Evolutionary conservation across 2,888 invertebrate species (phyloP).

Genomic region (Pandemis corylana): DNA sequence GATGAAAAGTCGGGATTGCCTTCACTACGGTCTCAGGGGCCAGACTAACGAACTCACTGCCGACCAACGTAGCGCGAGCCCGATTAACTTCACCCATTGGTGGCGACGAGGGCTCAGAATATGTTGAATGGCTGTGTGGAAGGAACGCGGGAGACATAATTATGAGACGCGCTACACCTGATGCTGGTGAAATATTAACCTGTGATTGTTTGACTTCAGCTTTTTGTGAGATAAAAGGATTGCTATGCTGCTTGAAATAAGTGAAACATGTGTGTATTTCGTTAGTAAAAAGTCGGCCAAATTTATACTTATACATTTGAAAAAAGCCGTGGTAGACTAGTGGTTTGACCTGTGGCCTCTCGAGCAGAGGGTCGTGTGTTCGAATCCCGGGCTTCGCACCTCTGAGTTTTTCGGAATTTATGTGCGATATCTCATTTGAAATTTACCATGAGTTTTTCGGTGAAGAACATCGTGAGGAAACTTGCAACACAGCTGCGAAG

Average conservation of each 20-base stretch:
- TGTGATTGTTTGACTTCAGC: slow-evolving; percentile 23
- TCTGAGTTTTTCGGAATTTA: too few species aligned
- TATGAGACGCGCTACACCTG: slow-evolving; percentile 45
- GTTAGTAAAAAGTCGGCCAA: too few species aligned
- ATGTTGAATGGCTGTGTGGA: background rate
- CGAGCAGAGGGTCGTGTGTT: too few species aligned
- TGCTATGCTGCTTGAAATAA: background rate
- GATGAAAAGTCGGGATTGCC: slow-evolving; percentile 40
- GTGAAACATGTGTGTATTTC: background rate
- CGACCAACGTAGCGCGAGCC: slow-evolving; percentile 1
- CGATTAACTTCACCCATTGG: background rate
- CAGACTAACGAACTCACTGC: slow-evolving; percentile 30
- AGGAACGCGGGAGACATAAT: slow-evolving; percentile 46
- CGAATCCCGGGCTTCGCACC: too few species aligned
- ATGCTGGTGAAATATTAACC: slow-evolving; percentile 35
- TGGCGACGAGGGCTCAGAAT: background rate
- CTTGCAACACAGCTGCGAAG: too few species aligned
- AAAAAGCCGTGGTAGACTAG: too few species aligned
- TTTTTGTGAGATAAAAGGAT: background rate
- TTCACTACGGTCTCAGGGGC: slow-evolving; percentile 23
- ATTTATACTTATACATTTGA: too few species aligned
- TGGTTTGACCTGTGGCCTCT: too few species aligned
- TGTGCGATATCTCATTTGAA: too few species aligned
- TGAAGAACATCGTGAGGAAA: too few species aligned
- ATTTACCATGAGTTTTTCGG: too few species aligned